phyloP scores from a whole-genome alignment of 2,888 invertebrate genomes.

The Rotaria sp. region DNA sequence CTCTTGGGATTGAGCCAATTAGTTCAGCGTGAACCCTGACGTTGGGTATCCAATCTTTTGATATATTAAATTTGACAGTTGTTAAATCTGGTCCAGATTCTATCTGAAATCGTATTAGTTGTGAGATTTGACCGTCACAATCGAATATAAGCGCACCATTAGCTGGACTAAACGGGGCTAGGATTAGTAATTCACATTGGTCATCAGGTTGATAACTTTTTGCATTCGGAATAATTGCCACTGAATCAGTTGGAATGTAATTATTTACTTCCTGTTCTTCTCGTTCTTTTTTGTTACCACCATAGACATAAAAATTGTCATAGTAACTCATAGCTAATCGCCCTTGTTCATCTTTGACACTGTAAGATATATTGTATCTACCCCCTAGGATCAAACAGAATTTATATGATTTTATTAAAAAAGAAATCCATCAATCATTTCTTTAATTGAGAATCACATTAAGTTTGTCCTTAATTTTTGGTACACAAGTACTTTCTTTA shows the following conservation, averaged over 20 bases:
- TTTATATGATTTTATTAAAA: too few relatives aligned
- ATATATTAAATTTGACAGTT: neutral
- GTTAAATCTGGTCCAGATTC: neutral
- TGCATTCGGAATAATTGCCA: neutral
- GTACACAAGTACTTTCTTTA: too few relatives aligned
- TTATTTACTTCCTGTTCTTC: neutral
- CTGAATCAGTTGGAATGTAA: neutral
- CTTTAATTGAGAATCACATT: too few relatives aligned
- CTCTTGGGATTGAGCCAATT: neutral
- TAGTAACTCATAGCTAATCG: neutral
- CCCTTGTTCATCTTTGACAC: neutral
- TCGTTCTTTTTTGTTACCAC: neutral
- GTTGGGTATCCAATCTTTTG: neutral
- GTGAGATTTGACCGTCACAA: neutral
- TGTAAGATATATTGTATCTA: neutral
- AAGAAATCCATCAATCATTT: too few relatives aligned
- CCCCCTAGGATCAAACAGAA: neutral
- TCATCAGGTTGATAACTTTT: neutral
- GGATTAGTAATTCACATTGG: neutral
- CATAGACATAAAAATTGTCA: neutral
- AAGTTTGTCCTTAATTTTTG: too few relatives aligned
- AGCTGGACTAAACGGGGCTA: conserved; percentile 1
- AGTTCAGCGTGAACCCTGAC: neutral
- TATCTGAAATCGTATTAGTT: neutral
- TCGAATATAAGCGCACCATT: neutral